Evolutionary conservation across 2,888 invertebrate species (phyloP), one percentile per base, ranked within the genome.

Genomic region (Venustoraphidia nigricollis): DNA sequence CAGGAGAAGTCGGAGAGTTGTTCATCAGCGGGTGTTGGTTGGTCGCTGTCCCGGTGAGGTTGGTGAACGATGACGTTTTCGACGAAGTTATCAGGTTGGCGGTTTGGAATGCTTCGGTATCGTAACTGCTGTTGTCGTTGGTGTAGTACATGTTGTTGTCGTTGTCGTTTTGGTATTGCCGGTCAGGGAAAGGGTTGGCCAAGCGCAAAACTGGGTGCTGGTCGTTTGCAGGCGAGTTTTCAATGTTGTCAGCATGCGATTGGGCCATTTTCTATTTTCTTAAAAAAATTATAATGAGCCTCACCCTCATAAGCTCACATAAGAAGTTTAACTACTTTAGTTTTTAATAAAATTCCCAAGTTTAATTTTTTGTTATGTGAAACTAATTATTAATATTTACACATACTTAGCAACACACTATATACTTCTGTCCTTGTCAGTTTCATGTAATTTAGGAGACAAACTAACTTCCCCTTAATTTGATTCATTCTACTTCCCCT

Each of bases 21-120:
- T 58, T 59, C 67, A 68, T 67, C 48, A 68, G 54, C 6, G 68
- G 68, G 55, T 68, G 68, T 14, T 62, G 65, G 56, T 67, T 60
- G 40, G 66, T 68, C 42, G 66, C 66, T 17, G 37, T 47, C 3
- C 42, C 47, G 10, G 47, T 47, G 9, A 47, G 36, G 43, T 47
- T 47, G n/a, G 47, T 47, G 8, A 46, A 14, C n/a, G 34, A 27
- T 2, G 36, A 38, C 10, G 14, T 14, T 37, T 36, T 45, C 8
- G 45, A 17, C 17, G 45, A 38, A 10, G 47, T 11, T 9, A 41
- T 41, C 11, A 35, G 41, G 13, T 9, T 46, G 10, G 13, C n/a
- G 10, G 46, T 34, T 14, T 14, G 9, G 10, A 37, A 27, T 6
- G 13, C 10, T 14, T 13, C 37, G 13, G 39, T 41, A 1, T 42